These are phyloP conservation scores for Baryphthengus martii DNA, from an alignment of 2,113 vertebrate genomes.

Conservation along the genomic window DNA sequence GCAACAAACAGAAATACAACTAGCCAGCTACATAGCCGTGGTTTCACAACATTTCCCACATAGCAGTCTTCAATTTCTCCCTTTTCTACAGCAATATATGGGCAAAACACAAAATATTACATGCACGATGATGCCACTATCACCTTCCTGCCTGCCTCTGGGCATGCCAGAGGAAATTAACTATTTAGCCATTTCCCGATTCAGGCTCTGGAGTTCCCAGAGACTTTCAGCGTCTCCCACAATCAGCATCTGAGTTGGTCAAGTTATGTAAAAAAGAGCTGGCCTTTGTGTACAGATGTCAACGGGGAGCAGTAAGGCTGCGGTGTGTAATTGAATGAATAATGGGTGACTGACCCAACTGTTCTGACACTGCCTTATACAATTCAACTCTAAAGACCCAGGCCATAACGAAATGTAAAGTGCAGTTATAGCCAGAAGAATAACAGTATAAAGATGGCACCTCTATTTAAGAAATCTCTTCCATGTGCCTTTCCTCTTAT, in stretches of 20 bases:
- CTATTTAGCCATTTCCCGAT: neutral
- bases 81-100: neutral
- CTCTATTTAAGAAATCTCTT: neutral
- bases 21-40: neutral
- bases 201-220: neutral
- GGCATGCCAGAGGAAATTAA: neutral
- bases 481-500: neutral
- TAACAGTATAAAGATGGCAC: neutral
- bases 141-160: neutral
- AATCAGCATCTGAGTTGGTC: neutral
- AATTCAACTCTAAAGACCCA: neutral
- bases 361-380: neutral
- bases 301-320: neutral
- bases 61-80: neutral
- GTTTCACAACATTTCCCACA: neutral
- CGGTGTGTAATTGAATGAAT: conserved; percentile 18
- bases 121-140: neutral
- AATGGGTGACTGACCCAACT: conserved; percentile 4
- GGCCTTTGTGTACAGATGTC: conserved; percentile 1
- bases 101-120: neutral
- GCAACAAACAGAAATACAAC: neutral
- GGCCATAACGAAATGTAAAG: neutral
- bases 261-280: conserved; percentile 13
- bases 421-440: conserved; percentile 54
- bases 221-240: neutral